Evolutionary conservation across 2,113 vertebrate species (phyloP), one percentile per base, ranked within the genome.

Genomic region (Oplegnathus fasciatus): DNA sequence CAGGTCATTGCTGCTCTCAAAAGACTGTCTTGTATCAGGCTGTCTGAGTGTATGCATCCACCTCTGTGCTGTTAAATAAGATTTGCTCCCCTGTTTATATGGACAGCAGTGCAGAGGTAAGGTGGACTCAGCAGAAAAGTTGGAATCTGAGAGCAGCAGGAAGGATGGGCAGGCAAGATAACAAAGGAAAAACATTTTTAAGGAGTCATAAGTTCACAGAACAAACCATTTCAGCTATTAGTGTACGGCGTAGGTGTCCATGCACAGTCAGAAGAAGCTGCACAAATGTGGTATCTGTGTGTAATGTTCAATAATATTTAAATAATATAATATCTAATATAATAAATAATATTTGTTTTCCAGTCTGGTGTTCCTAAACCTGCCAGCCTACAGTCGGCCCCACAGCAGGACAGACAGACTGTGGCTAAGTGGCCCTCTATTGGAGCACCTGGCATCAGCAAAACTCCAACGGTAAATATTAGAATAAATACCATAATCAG

Each of bases 101-200:
- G 37, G 67, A 52, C 2, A 10, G 58, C 48, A 52, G 68, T 54
- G 71, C 42, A 68, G 66, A 50, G 48, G 30, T 61, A 46, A 83
- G 55, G 42, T 17, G 40, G 42, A 82, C 32, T 89, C 70, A 72
- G 28, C 75, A 79, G 34, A 83, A 57, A 50, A 61, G 22, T 37
- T 78, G 81, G 61, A 78, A 60, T 76, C 64, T 65, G 20, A 61
- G 20, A 83, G 80, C 87, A 66, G 72, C 88, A 93, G 92, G 90
- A 91, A 86, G 81, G 80, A 86, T 82, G 85, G 74, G 48, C 57
- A 72, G 55, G 26, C 60, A 34, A 83, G 87, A 94, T 91, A 85
- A 91, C 73, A 55, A 71, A 30, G 72, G 46, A 85, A 87, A 85
- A 69, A 17, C 46, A 44, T 58, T 50, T 75, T 62, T 32, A 69